phyloP scores from a whole-genome alignment of 2,888 invertebrate genomes.

The Ethmia dodecea region DNA sequence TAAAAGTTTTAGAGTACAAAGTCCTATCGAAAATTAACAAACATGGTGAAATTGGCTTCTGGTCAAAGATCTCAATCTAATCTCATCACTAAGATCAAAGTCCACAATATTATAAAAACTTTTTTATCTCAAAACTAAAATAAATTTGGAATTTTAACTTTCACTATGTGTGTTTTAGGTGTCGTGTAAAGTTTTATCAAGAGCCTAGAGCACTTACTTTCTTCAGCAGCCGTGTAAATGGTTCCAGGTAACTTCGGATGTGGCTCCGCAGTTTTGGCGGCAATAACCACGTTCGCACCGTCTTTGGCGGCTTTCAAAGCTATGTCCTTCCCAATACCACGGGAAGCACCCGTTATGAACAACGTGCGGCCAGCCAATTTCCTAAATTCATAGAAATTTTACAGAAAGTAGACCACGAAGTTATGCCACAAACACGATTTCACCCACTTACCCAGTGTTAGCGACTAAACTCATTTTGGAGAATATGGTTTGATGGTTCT shows the following conservation, averaged over 20 bases:
- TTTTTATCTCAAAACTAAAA: not conserved
- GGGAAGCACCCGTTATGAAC: constrained; percentile 96
- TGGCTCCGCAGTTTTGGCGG: constrained; percentile 93
- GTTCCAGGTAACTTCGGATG: constrained; percentile 96
- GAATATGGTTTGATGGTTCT: no score
- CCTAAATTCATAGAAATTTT: constrained; percentile 35
- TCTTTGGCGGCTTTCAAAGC: constrained; percentile 94
- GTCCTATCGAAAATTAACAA: not conserved
- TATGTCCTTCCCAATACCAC: constrained; percentile 97
- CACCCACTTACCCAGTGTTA: constrained; percentile 60
- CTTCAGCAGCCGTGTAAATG: constrained; percentile 93
- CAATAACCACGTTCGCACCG: constrained; percentile 94
- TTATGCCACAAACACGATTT: constrained; percentile 16
- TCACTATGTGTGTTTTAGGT: not conserved
- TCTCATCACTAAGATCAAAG: constrained; percentile 47
- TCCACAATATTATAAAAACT: constrained; percentile 31
- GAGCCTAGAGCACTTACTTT: constrained; percentile 78
- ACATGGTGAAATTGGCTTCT: constrained; percentile 2
- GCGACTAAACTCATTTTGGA: constrained; percentile 70
- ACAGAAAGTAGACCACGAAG: constrained; percentile 18
- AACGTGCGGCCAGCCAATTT: constrained; percentile 90
- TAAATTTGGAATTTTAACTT: constrained; percentile 17
- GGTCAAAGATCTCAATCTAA: constrained; percentile 18
- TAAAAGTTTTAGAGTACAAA: not conserved
- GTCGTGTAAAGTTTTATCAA: not conserved